Percentiles rank a stretch among this genome's conserved stretches.
Evolutionary conservation across 2,888 invertebrate species (phyloP).

Genomic region (Philhelius pedissequus): DNA sequence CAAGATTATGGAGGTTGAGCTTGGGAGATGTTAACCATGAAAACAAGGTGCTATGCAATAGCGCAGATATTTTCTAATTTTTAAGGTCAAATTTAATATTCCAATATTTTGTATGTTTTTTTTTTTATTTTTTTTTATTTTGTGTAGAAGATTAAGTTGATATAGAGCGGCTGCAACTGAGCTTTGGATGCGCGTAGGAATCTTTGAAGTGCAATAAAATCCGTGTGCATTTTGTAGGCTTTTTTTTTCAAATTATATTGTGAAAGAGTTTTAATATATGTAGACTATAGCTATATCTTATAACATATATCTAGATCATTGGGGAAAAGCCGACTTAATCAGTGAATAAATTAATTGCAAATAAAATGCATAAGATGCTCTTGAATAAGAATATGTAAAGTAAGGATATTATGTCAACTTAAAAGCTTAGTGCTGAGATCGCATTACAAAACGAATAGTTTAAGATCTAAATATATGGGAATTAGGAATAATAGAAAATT

Average conservation of each 20-base stretch:
- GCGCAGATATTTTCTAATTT: conserved; percentile 55
- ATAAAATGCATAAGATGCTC: background rate
- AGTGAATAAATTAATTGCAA: background rate
- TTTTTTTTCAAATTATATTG: background rate
- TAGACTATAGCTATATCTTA: too few relatives aligned
- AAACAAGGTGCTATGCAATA: conserved; percentile 41
- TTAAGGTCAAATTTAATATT: conserved; percentile 15
- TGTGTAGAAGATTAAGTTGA: background rate
- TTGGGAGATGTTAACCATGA: conserved; percentile 42
- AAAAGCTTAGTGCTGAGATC: too few relatives aligned
- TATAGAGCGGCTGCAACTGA: background rate
- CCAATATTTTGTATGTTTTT: background rate
- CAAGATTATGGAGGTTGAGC: conserved; percentile 12
- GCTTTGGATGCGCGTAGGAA: background rate
- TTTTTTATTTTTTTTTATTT: background rate
- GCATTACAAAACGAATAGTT: too few relatives aligned
- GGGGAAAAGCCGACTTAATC: background rate
- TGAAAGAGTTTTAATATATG: background rate
- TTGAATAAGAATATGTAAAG: background rate
- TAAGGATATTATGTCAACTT: background rate
- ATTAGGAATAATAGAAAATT: too few relatives aligned
- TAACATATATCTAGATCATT: background rate
- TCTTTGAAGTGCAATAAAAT: background rate
- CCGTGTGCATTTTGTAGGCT: background rate
- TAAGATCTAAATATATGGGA: too few relatives aligned